Percentiles rank a stretch among this genome's conserved stretches.
Conservation (phyloP, 2,797 vertebrate species). For the Morus bassanus region DNA sequence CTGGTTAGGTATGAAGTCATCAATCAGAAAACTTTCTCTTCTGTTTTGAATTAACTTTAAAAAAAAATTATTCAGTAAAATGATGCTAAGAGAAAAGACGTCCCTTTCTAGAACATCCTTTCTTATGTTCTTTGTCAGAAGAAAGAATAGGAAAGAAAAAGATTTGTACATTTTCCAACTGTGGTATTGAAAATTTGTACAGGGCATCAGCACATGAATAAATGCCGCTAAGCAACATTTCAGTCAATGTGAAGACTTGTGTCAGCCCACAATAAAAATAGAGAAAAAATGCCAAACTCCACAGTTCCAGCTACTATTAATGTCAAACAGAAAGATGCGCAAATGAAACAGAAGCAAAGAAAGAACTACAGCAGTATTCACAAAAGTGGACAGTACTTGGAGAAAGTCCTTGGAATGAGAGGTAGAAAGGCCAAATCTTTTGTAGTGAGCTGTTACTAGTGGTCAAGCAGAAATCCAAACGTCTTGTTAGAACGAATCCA, state of each 20-base stretch:
- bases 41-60: neutral
- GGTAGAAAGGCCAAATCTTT: neutral
- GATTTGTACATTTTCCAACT: neutral
- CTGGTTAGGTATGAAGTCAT: neutral
- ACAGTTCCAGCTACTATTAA: neutral
- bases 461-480: neutral
- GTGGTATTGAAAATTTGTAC: neutral
- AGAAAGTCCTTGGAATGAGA: neutral
- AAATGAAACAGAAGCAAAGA: neutral
- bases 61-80: neutral
- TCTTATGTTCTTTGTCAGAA: neutral
- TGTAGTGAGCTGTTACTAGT: neutral
- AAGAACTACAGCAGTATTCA: neutral
- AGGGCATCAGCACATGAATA: constrained; percentile 1
- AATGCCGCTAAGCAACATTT: neutral
- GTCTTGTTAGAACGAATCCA: neutral
- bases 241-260: neutral
- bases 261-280: neutral
- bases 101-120: neutral
- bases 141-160: neutral
- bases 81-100: neutral
- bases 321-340: neutral
- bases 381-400: neutral
- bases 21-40: neutral
- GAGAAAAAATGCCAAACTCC: neutral